Evolutionary conservation across 1,140 invertebrate genomes (phyloP).

Genomic region (Drosophila dunni): DNA sequence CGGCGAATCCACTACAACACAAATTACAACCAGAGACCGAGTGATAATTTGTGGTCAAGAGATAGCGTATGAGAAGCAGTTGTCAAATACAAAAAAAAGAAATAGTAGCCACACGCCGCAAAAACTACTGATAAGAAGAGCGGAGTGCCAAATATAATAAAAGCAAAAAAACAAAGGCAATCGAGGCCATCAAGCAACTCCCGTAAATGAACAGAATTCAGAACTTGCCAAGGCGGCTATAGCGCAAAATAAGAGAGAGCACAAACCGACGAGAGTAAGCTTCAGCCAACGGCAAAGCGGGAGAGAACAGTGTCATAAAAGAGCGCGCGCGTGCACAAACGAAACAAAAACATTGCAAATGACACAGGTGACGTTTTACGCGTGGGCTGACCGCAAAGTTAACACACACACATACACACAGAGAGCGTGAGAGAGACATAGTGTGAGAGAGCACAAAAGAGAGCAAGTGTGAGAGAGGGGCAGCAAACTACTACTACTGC

Average conservation of each 20-base stretch:
- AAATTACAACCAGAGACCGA: conserved; percentile 38
- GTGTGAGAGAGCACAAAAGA: neutral
- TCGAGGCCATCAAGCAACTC: conserved; percentile 28
- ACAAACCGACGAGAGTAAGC: conserved; percentile 9
- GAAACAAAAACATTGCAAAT: conserved; percentile 78
- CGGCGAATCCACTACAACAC: conserved; percentile 27
- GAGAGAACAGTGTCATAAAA: neutral
- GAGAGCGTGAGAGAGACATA: neutral
- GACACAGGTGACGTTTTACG: conserved; percentile 78
- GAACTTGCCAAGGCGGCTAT: conserved; percentile 18
- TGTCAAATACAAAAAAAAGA: conserved; percentile 51
- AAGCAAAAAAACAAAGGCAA: conserved; percentile 13
- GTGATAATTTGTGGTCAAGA: conserved; percentile 69
- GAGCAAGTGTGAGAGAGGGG: neutral
- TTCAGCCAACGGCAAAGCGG: conserved; percentile 10
- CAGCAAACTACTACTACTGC: conserved; percentile 15
- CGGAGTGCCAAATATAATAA: conserved; percentile 1
- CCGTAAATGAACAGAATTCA: conserved; percentile 17
- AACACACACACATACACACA: neutral
- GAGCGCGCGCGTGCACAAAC: conserved; percentile 16
- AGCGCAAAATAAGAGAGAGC: conserved; percentile 15
- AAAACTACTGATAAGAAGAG: conserved; percentile 70
- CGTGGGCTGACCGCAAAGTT: conserved; percentile 35
- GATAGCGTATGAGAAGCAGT: conserved; percentile 54
- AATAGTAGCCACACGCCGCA: conserved; percentile 68